Conservation (phyloP, 1,140 invertebrate species). For the Papilio xuthus region DNA sequence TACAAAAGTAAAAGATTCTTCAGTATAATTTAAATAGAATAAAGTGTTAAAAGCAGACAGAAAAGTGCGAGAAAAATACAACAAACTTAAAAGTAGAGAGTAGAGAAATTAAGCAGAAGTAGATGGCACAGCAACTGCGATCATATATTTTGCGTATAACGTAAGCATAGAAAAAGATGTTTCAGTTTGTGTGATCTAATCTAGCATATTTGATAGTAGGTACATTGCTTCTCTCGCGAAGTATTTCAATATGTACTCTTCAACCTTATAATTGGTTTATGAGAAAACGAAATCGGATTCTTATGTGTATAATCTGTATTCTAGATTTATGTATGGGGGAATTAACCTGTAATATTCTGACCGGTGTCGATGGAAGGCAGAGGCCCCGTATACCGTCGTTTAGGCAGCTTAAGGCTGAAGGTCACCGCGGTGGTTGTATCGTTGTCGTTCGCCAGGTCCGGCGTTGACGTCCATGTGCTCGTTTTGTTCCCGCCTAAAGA, state of each 20-base stretch:
- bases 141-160: too few relatives aligned
- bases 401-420: constrained; percentile 85
- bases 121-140: neutral
- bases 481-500: constrained; percentile 70
- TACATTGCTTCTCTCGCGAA: neutral
- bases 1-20: neutral
- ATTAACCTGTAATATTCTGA: constrained; percentile 60
- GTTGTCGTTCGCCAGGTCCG: constrained; percentile 83
- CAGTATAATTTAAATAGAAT: neutral
- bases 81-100: neutral
- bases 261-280: neutral
- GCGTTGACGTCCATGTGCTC: constrained; percentile 87
- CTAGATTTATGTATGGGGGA: neutral
- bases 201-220: neutral
- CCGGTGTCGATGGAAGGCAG: constrained; percentile 79
- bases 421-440: constrained; percentile 83
- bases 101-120: constrained; percentile 16
- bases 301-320: neutral
- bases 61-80: neutral
- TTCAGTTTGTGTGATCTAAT: too few relatives aligned
- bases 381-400: constrained; percentile 81
- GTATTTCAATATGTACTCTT: neutral
- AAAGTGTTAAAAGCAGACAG: neutral
- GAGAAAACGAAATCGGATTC: neutral
- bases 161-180: too few relatives aligned